These are phyloP conservation scores for Pipistrellus nathusii DNA, from an alignment of 2,797 vertebrate species.

Conservation along the genomic window DNA sequence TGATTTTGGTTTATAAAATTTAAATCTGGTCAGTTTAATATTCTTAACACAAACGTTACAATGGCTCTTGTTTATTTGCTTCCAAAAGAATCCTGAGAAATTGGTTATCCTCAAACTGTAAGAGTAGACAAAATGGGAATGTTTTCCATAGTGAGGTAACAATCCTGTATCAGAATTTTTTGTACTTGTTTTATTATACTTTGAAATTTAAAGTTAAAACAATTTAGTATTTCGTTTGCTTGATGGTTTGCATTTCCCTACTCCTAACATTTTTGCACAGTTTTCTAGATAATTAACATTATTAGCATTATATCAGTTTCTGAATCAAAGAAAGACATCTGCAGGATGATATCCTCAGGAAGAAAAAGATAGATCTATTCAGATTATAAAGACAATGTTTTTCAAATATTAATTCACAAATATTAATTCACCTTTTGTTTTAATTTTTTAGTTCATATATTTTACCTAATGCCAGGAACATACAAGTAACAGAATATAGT, in stretches of 20 bases:
- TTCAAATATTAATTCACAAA: neutral
- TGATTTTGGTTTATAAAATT: neutral
- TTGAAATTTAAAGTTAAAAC: slow-evolving; percentile 24
- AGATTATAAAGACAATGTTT: neutral
- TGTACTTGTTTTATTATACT: neutral
- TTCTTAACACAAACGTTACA: neutral
- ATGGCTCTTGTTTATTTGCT: neutral
- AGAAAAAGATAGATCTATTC: neutral
- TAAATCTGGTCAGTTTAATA: neutral
- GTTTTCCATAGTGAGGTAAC: neutral
- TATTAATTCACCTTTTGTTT: slow-evolving; percentile 11
- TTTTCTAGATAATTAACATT: neutral
- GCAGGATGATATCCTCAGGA: neutral
- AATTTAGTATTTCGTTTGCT: neutral
- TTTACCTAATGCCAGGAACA: neutral
- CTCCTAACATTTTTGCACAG: neutral
- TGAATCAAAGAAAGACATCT: neutral
- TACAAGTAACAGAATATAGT: slow-evolving; percentile 6
- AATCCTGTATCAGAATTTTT: neutral
- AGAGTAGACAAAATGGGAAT: neutral
- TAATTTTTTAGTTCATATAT: neutral
- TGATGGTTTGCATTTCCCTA: neutral
- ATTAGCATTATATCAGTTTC: neutral
- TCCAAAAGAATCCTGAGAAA: neutral
- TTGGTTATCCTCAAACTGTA: neutral